Percentiles rank a stretch among this genome's conserved stretches.
phyloP scores from a whole-genome alignment of 1,140 invertebrate species.

The Eupristina koningsbergeri region DNA sequence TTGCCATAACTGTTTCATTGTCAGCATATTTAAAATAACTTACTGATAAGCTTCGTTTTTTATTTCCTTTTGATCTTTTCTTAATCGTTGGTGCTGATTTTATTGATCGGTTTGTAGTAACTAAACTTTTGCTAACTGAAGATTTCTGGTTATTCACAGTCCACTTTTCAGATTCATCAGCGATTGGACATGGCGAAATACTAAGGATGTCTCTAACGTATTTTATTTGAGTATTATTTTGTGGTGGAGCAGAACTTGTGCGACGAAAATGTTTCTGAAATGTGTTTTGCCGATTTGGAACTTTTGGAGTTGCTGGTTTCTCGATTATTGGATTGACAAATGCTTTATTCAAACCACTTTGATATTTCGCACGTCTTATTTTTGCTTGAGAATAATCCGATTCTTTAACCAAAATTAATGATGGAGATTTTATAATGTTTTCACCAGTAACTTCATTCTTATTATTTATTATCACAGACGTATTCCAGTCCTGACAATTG shows the following conservation, averaged over 20 bases:
- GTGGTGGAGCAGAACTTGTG: conserved; percentile 64
- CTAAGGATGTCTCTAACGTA: conserved; percentile 61
- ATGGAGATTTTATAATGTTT: neutral
- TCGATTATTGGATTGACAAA: conserved; percentile 58
- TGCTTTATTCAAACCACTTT: conserved; percentile 62
- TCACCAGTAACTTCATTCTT: conserved; percentile 24
- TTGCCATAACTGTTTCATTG: neutral
- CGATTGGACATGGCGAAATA: neutral
- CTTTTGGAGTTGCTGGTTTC: conserved; percentile 36
- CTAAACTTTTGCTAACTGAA: conserved; percentile 43
- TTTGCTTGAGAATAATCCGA: conserved; percentile 56
- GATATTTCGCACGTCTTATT: conserved; percentile 64
- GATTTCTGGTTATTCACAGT: conserved; percentile 37
- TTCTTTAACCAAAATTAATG: conserved; percentile 27
- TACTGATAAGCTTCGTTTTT: conserved; percentile 55
- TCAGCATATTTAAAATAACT: conserved; percentile 49
- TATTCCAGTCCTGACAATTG: conserved; percentile 42
- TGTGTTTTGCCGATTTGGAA: neutral
- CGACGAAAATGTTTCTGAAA: conserved; percentile 51
- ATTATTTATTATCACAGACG: conserved; percentile 15
- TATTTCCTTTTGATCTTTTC: conserved; percentile 62
- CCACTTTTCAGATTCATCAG: conserved; percentile 39
- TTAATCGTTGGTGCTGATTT: conserved; percentile 66
- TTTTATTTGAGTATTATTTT: conserved; percentile 59
- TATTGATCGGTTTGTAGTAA: conserved; percentile 55